phyloP scores from a whole-genome alignment of 2,888 invertebrate species.

The Sminthurides aquaticus region DNA sequence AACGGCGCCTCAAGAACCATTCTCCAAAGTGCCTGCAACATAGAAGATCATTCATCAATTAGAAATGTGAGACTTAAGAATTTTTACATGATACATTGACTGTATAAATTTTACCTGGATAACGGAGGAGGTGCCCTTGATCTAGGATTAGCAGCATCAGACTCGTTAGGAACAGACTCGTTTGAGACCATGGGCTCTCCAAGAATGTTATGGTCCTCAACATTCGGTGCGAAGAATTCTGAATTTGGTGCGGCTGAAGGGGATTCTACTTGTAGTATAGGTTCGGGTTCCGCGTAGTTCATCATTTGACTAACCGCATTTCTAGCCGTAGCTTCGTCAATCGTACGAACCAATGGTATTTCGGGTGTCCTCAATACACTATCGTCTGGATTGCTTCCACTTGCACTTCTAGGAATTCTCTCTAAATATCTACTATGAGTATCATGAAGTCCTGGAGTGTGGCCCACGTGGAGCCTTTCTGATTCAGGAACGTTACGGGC shows the following conservation, averaged over 20 bases:
- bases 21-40: conserved; percentile 5
- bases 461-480: neutral
- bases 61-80: too few relatives aligned
- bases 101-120: too few relatives aligned
- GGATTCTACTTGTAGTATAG: conserved; percentile 10
- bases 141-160: too few relatives aligned
- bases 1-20: conserved; percentile 5
- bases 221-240: too few relatives aligned
- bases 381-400: neutral
- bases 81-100: too few relatives aligned
- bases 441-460: neutral
- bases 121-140: too few relatives aligned
- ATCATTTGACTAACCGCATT: conserved; percentile 3
- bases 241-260: neutral
- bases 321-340: conserved; percentile 14
- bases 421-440: neutral
- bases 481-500: neutral
- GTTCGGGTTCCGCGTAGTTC: neutral
- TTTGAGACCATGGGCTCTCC: neutral
- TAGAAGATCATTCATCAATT: too few relatives aligned
- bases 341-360: conserved; percentile 6
- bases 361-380: neutral
- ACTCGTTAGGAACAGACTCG: too few relatives aligned
- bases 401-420: neutral
- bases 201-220: neutral